Percentiles rank a stretch among this genome's conserved stretches.
Evolutionary conservation across 2,113 vertebrate genomes (phyloP).

Genomic region (Pristiophorus japonicus): DNA sequence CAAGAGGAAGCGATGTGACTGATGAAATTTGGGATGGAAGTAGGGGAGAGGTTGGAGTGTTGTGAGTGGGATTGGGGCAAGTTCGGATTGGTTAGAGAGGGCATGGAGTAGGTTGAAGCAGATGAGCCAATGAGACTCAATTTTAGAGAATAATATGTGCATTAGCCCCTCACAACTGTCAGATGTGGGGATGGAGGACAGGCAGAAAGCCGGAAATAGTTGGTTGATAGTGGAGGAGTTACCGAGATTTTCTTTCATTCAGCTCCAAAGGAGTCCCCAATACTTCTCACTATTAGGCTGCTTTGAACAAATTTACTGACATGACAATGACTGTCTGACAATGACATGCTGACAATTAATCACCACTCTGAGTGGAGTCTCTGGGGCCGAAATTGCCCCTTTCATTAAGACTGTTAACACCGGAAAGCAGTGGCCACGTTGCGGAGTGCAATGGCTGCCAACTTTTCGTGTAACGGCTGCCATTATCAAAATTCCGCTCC

Average conservation of each 20-base stretch:
- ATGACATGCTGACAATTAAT: neutral
- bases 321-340: neutral
- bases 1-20: neutral
- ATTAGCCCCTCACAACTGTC: neutral
- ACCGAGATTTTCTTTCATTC: neutral
- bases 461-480: too few relatives aligned
- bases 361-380: neutral
- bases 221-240: neutral
- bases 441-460: too few relatives aligned
- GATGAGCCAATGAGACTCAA: neutral
- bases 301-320: neutral
- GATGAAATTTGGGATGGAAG: neutral
- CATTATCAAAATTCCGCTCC: too few relatives aligned
- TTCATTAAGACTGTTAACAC: too few relatives aligned
- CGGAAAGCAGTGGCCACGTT: too few relatives aligned
- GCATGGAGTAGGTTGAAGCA: neutral
- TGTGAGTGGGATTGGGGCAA: neutral
- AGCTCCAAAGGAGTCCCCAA: neutral
- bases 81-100: neutral
- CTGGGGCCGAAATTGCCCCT: too few relatives aligned
- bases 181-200: too few relatives aligned
- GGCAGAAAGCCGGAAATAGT: neutral
- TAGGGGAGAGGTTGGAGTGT: neutral
- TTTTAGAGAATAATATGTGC: neutral
- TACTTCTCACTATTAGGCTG: neutral